These are phyloP conservation scores for Pentalonia nigronervosa DNA, from an alignment of 1,140 invertebrate genomes.

Conservation along the genomic window DNA sequence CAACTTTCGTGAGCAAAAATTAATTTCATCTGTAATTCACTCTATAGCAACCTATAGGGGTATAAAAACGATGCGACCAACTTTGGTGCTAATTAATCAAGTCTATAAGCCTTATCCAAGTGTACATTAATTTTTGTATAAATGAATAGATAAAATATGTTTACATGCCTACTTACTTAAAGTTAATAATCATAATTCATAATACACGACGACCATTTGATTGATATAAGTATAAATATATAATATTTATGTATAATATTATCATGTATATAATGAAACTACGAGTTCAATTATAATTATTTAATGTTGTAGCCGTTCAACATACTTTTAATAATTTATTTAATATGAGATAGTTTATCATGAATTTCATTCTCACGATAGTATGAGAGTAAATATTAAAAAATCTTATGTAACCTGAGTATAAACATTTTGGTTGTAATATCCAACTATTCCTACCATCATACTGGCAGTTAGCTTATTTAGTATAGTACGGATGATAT, in stretches of 20 bases:
- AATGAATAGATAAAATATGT: neutral
- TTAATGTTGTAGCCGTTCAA: neutral
- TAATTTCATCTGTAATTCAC: neutral
- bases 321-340: slow-evolving; percentile 14
- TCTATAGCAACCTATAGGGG: neutral
- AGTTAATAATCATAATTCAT: neutral
- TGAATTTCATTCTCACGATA: neutral
- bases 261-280: neutral
- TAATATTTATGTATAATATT: neutral
- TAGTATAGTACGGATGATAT: neutral
- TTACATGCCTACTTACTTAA: neutral
- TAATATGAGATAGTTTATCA: neutral
- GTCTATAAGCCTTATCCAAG: neutral
- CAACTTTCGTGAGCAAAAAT: neutral
- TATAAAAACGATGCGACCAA: neutral
- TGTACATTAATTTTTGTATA: neutral
- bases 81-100: too few species aligned
- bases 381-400: neutral
- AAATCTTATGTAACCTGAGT: slow-evolving; percentile 27
- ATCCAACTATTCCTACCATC: neutral
- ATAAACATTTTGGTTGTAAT: slow-evolving; percentile 16
- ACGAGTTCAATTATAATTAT: neutral
- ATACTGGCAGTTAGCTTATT: neutral
- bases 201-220: neutral
- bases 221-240: neutral